These are phyloP conservation scores for Amazonetta brasiliensis DNA, from an alignment of 2,797 vertebrate genomes.

Conservation along the genomic window DNA sequence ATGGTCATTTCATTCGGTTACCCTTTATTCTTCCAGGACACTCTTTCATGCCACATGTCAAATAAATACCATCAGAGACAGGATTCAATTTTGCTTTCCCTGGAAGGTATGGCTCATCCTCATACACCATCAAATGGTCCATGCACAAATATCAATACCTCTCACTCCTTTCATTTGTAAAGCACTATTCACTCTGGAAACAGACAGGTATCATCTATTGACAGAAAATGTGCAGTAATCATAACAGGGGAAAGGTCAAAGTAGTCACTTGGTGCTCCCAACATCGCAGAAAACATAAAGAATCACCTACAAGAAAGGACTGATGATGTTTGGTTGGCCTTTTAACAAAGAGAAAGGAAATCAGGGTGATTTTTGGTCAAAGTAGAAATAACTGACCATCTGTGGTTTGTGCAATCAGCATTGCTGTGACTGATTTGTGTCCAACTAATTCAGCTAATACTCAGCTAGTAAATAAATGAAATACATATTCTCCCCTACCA, in stretches of 20 bases:
- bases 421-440: background rate
- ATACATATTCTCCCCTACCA: background rate
- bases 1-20: background rate
- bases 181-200: background rate
- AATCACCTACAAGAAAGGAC: background rate
- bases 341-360: background rate
- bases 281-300: background rate
- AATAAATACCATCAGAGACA: background rate
- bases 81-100: background rate
- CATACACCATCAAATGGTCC: background rate
- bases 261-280: background rate
- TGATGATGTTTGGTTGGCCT: background rate
- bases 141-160: background rate
- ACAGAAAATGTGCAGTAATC: background rate
- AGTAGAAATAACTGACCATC: background rate
- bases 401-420: background rate
- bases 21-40: background rate
- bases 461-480: background rate
- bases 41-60: background rate
- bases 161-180: background rate
- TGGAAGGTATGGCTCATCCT: background rate
- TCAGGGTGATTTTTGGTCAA: background rate
- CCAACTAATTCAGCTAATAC: background rate
- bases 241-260: background rate
- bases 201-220: background rate